phyloP scores from a whole-genome alignment of 2,888 invertebrate genomes.

The Lasioglossum oenotherae region DNA sequence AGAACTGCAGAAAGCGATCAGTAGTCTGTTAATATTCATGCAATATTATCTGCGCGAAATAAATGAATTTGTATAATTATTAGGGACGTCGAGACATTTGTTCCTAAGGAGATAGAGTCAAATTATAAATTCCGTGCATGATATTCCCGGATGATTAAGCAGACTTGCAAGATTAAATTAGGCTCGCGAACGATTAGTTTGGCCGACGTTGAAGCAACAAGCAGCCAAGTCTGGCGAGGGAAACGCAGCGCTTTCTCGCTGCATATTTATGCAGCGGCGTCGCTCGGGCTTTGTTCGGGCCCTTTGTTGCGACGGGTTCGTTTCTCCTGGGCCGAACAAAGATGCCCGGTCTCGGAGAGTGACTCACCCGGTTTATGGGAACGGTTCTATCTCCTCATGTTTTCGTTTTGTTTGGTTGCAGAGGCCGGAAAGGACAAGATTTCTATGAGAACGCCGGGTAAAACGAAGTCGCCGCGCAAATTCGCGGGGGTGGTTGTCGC shows the following conservation, averaged over 20 bases:
- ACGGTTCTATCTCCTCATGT: neutral
- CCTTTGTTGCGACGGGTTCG: neutral
- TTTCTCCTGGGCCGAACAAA: neutral
- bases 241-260: neutral
- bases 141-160: neutral
- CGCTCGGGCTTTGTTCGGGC: neutral
- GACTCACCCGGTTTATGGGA: neutral
- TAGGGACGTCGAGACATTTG: neutral
- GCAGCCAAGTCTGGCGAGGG: neutral
- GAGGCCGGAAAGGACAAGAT: conserved; percentile 84
- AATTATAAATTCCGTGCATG: neutral
- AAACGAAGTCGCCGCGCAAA: conserved; percentile 83
- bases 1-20: neutral
- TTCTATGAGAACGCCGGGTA: conserved; percentile 85
- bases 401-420: conserved; percentile 75
- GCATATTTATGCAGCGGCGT: neutral
- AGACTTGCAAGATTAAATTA: neutral
- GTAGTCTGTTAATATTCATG: neutral
- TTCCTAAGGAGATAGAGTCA: neutral
- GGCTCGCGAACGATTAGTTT: neutral
- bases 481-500: conserved; percentile 92
- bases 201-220: neutral
- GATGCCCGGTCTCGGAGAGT: neutral
- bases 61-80: neutral
- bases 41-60: neutral